Conservation (phyloP, 2,113 vertebrate species). For the Sylvietta virens region DNA sequence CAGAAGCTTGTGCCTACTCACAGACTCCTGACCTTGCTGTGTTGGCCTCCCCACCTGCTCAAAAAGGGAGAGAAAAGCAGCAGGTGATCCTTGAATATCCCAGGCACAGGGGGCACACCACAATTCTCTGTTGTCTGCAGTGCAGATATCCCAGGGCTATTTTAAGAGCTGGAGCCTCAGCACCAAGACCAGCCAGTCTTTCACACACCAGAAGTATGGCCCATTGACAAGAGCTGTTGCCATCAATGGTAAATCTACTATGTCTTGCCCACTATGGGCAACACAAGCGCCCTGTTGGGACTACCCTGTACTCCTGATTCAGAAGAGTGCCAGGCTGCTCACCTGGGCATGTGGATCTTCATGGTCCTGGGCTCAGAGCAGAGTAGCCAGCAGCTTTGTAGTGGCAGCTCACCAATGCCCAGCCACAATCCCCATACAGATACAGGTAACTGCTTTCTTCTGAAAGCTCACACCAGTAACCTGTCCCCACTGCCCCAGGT, state of each 20-base stretch:
- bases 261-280: not conserved
- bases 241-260: not conserved
- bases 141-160: not conserved
- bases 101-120: not conserved
- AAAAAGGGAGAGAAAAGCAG: not conserved
- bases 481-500: not conserved
- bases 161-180: not conserved
- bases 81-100: not conserved
- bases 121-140: not conserved
- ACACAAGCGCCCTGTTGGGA: not conserved
- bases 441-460: not conserved
- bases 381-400: not conserved
- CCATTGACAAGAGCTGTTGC: not conserved
- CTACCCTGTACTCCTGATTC: not conserved
- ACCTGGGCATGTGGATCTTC: not conserved
- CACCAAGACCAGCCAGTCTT: not conserved
- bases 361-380: not conserved
- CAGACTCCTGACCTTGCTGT: not conserved
- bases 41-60: accelerated
- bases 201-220: not conserved
- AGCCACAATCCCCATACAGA: not conserved
- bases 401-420: not conserved
- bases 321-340: not conserved
- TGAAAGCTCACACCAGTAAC: not conserved
- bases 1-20: not conserved